Percentiles rank a stretch among this genome's conserved stretches.
phyloP scores from a whole-genome alignment of 2,113 vertebrate genomes.

The Rhinogobius similis region DNA sequence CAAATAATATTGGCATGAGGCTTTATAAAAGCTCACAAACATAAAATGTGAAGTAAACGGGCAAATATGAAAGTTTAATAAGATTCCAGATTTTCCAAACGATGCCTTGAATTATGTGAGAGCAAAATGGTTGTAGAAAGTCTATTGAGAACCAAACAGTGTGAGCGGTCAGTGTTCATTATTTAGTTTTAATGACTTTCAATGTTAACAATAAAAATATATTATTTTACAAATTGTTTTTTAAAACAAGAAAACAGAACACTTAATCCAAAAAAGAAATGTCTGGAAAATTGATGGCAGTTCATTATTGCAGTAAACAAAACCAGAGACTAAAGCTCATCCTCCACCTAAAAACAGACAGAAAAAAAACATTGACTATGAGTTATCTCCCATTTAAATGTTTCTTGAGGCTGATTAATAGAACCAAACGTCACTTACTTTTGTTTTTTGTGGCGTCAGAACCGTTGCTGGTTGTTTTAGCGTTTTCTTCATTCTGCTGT shows the following conservation, averaged over 20 bases:
- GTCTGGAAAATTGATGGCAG: no score
- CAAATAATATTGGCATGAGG: no score
- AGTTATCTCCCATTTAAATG: not conserved
- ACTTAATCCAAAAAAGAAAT: not conserved
- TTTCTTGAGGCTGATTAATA: not conserved
- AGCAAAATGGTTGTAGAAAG: no score
- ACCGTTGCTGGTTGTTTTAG: not conserved
- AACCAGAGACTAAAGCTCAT: not conserved
- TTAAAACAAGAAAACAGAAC: not conserved
- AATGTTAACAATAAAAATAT: not conserved
- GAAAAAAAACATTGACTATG: not conserved
- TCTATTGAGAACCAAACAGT: no score
- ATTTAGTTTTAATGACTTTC: not conserved
- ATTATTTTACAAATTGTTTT: no score
- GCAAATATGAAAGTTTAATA: no score
- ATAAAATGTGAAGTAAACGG: no score
- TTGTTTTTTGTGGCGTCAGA: not conserved
- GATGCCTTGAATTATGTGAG: no score
- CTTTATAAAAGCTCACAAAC: no score
- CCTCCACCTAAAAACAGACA: not conserved
- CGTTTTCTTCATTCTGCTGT: conserved; percentile 41
- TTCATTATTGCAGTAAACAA: no score
- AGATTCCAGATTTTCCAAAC: no score
- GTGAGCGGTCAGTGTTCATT: no score
- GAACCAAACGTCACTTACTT: conserved; percentile 27